phyloP scores from a whole-genome alignment of 2,113 vertebrate species.

The Platanista minor region DNA sequence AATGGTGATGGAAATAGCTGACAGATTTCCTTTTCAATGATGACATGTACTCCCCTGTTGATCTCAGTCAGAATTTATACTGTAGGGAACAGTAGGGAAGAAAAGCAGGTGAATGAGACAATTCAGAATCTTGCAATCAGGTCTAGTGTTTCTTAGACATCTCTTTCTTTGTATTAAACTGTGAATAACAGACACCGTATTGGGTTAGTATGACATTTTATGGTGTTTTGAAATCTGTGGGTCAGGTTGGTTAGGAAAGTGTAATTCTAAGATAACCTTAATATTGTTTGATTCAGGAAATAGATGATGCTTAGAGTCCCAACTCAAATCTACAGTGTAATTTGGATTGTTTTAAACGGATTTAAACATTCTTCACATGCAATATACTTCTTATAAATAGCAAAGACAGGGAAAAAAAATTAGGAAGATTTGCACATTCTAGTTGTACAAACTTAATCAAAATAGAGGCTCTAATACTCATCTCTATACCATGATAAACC shows the following conservation, averaged over 20 bases:
- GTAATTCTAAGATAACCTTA: conserved; percentile 35
- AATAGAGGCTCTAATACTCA: conserved; percentile 74
- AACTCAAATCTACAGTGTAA: background rate
- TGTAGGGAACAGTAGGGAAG: background rate
- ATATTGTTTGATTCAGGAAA: conserved; percentile 26
- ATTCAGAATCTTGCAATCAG: background rate
- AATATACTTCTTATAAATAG: conserved; percentile 55
- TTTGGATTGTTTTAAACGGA: conserved; percentile 16
- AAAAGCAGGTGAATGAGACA: background rate
- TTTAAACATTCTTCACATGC: conserved; percentile 54
- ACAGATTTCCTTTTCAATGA: background rate
- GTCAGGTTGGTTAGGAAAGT: conserved; percentile 33
- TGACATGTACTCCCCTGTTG: background rate
- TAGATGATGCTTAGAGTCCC: background rate
- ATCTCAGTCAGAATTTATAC: background rate
- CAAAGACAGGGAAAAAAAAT: conserved; percentile 75
- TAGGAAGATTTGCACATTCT: conserved; percentile 67
- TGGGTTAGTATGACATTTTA: conserved; percentile 37
- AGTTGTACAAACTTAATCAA: conserved; percentile 75
- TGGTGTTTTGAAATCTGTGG: background rate
- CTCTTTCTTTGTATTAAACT: background rate
- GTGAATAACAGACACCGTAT: conserved; percentile 7
- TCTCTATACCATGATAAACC: conserved; percentile 71
- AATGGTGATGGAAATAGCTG: background rate
- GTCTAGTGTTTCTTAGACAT: background rate